phyloP scores from a whole-genome alignment of 2,113 vertebrate species.

The Brienomyrus longianalis region DNA sequence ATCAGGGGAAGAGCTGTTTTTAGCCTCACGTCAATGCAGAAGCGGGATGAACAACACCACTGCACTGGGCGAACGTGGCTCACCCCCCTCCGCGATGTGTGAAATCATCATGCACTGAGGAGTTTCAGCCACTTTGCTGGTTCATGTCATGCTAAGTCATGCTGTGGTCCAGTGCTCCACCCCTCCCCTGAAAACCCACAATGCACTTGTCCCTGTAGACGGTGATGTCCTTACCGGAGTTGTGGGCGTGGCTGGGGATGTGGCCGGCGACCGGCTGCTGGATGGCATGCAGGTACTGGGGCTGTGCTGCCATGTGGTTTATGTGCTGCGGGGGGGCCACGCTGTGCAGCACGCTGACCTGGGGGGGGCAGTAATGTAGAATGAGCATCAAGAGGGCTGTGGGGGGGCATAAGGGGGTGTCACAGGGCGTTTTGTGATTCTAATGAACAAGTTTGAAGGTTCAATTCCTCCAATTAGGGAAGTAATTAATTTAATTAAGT shows the following conservation, averaged over 20 bases:
- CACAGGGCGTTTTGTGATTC: neutral
- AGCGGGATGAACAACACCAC: neutral
- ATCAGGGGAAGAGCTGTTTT: neutral
- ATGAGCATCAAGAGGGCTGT: neutral
- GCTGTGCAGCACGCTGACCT: slow-evolving; percentile 81
- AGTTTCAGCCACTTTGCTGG: neutral
- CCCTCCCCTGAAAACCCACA: neutral
- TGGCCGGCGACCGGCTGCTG: slow-evolving; percentile 63
- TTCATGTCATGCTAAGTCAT: neutral
- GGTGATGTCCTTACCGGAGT: slow-evolving; percentile 60
- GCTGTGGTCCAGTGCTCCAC: neutral
- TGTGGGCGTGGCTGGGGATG: slow-evolving; percentile 53
- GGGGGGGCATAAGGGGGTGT: neutral
- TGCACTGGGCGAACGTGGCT: neutral
- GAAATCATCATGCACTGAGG: neutral
- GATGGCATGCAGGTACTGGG: slow-evolving; percentile 78
- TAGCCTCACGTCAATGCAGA: neutral
- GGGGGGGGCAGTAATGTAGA: neutral
- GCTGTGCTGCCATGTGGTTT: slow-evolving; percentile 72
- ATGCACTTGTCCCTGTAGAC: neutral
- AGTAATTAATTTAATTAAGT: slow-evolving; percentile 4
- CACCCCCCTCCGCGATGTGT: neutral
- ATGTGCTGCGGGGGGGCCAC: slow-evolving; percentile 64
- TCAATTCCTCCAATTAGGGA: neutral
- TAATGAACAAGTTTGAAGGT: neutral